Conservation (phyloP, 2,888 invertebrate genomes). For the Heliconius cydno region DNA sequence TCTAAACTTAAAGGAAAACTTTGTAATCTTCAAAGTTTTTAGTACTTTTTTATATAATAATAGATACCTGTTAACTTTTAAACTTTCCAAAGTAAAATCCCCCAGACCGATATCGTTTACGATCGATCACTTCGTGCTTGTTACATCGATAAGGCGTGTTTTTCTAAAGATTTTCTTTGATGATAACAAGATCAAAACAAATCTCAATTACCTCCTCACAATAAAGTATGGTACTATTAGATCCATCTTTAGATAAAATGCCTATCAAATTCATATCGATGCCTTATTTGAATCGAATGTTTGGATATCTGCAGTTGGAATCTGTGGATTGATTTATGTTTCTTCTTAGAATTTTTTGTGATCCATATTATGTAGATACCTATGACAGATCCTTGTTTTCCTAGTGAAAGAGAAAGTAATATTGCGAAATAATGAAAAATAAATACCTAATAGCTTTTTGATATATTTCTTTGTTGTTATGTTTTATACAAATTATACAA, state of each 20-base stretch:
- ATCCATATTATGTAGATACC: neutral
- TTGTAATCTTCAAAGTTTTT: neutral
- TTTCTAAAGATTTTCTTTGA: constrained; percentile 18
- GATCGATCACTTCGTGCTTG: constrained; percentile 23
- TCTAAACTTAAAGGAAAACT: neutral
- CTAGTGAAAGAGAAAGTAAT: neutral
- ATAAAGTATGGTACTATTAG: constrained; percentile 25
- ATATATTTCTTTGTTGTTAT: too few species aligned
- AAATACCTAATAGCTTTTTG: too few species aligned
- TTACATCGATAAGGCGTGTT: constrained; percentile 21
- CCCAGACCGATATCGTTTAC: neutral
- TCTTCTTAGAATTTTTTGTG: neutral
- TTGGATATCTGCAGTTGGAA: constrained; percentile 11
- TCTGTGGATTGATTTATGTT: neutral
- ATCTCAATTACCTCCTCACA: constrained; percentile 24
- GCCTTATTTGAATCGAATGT: constrained; percentile 20
- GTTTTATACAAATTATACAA: too few species aligned
- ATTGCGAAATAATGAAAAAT: neutral
- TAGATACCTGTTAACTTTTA: neutral
- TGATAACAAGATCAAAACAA: constrained; percentile 36
- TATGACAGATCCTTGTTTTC: neutral
- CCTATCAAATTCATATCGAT: constrained; percentile 36
- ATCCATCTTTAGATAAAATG: constrained; percentile 42
- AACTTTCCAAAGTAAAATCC: constrained; percentile 6
- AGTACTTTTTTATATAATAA: neutral